Percentiles rank a stretch among this genome's conserved stretches.
phyloP scores from a whole-genome alignment of 1,140 invertebrate species.

The Trichoplusia ni region DNA sequence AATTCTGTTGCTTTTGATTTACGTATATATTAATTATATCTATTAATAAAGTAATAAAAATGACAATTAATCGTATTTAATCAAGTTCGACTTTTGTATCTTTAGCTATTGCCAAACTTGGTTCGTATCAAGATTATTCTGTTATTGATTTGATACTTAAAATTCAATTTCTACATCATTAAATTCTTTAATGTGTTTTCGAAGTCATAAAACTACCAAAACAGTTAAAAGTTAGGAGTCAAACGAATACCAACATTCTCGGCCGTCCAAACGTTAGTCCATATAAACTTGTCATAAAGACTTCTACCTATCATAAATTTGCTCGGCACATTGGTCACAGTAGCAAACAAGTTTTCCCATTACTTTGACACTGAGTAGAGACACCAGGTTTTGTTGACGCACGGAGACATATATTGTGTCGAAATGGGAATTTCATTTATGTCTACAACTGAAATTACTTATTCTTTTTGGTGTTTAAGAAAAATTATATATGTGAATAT shows the following conservation, averaged over 20 bases:
- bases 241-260: slow-evolving; percentile 13
- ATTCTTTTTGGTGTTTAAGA: not conserved
- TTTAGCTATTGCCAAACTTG: too few relatives aligned
- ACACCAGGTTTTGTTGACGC: slow-evolving; percentile 26
- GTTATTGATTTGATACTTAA: too few relatives aligned
- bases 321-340: slow-evolving; percentile 33
- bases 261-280: slow-evolving; percentile 20
- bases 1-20: too few relatives aligned
- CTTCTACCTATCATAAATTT: slow-evolving; percentile 30
- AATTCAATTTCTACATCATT: too few relatives aligned
- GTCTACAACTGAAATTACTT: not conserved
- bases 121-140: too few relatives aligned
- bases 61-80: too few relatives aligned
- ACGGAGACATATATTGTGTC: slow-evolving; percentile 9
- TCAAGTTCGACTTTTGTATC: too few relatives aligned
- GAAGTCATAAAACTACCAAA: not conserved
- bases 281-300: slow-evolving; percentile 29
- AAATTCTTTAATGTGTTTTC: slow-evolving; percentile 3
- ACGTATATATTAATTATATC: too few relatives aligned
- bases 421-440: not conserved
- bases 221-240: not conserved
- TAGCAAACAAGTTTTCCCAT: slow-evolving; percentile 77
- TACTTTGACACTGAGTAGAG: slow-evolving; percentile 51
- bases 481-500: too few relatives aligned
- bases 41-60: too few relatives aligned